Base-by-base conservation (phyloP, 1,140 invertebrate species). In the Macrobrachium nipponense region DNA sequence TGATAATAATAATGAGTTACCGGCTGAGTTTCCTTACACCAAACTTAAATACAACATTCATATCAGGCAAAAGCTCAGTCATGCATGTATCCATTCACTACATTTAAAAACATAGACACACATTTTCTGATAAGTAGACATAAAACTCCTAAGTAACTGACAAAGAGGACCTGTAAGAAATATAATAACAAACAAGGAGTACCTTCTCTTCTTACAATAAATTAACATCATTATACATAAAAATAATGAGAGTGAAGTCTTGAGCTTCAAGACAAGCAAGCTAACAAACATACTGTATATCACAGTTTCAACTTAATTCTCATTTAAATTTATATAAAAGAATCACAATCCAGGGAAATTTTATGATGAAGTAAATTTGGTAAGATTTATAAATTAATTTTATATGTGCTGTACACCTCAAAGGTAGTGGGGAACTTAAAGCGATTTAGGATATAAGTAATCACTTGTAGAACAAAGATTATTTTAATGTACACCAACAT, bases 271-370 rank as follows among this genome's bases (percentile, higher is more conserved):
- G 62, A 85, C 11, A 78, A 85, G 79, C 20, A 36, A 70, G 23
- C 23, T 27, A 70, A 68, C 70, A 43, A 79, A 75, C 72, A 85
- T 76, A 85, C 82, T 85, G 82, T 79, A 79, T 85, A 85, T 85
- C 82, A 85, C 82, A 85, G 82, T 85, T 85, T 83, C 66, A 85
- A 85, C 82, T 76, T 85, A 85, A 85, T 72, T 79, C 75, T 64
- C 76, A 68, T 20, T 85, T n/a, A 70, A 68, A 59, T 58, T 64
- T 85, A 70, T 61, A 17, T 76, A 83, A 44, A 10, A 27, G 14
- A 70, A 43, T 81, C 27, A 44, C 51, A 15, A 59, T 20, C n/a
- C 27, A 81, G 58, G 43, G 60, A 61, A 79, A n/a, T 79, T 79
- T 51, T 20, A 5, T 11, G 51, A 60, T 12, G 36, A 51, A 59